These are phyloP conservation scores for Argynnis bischoffii DNA, from an alignment of 2,888 invertebrate genomes.

Conservation along the genomic window DNA sequence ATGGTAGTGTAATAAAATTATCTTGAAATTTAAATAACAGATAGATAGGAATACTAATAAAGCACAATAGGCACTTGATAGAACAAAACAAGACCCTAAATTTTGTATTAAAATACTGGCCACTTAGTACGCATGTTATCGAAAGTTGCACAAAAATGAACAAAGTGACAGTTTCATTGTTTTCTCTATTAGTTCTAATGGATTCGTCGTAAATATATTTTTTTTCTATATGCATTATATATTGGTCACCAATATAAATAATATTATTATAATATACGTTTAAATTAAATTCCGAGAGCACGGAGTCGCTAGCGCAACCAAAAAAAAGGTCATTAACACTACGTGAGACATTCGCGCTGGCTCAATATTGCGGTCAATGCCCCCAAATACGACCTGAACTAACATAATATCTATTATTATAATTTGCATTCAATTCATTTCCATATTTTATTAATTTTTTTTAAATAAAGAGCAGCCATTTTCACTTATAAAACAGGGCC, in stretches of 20 bases:
- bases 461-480: background rate
- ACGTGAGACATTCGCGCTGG: constrained; percentile 80
- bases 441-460: constrained; percentile 22
- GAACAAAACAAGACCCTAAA: too few species aligned
- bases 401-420: constrained; percentile 41
- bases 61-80: too few species aligned
- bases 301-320: constrained; percentile 67
- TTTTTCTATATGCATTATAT: too few species aligned
- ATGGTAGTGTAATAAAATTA: too few species aligned
- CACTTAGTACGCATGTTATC: too few species aligned
- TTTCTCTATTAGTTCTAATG: too few species aligned
- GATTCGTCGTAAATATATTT: background rate
- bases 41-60: too few species aligned
- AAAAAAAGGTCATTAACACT: constrained; percentile 81
- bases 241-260: constrained; percentile 1
- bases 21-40: too few species aligned
- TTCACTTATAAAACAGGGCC: too few species aligned
- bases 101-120: too few species aligned
- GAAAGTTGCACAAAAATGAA: too few species aligned
- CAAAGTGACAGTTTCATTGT: too few species aligned
- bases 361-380: constrained; percentile 80
- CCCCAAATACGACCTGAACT: constrained; percentile 64
- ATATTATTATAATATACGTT: constrained; percentile 29
- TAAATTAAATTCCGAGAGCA: constrained; percentile 32
- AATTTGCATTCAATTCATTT: constrained; percentile 34